Percentiles rank a stretch among this genome's conserved stretches.
phyloP scores from a whole-genome alignment of 2,888 invertebrate genomes.

The Scaptomyza reducta region DNA sequence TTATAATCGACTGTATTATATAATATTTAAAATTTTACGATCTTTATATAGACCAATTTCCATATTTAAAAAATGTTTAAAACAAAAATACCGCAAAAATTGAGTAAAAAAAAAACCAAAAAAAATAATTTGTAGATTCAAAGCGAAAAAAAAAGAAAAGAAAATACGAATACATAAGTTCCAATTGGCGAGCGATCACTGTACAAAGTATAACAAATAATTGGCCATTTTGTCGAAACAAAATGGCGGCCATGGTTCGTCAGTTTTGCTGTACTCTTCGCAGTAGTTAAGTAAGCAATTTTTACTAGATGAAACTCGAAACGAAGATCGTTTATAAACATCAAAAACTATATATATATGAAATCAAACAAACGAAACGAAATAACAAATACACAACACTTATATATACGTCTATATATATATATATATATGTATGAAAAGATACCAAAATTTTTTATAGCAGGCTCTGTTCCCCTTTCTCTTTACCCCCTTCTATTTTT shows the following conservation, averaged over 20 bases:
- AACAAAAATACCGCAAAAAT: no score
- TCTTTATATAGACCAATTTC: slow-evolving; percentile 14
- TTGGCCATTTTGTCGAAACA: not conserved
- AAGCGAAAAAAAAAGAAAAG: not conserved
- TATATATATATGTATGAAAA: slow-evolving; percentile 15
- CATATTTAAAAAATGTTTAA: not conserved
- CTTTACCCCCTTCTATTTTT: slow-evolving; percentile 4
- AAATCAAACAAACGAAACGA: slow-evolving; percentile 24
- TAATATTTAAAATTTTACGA: slow-evolving; percentile 4
- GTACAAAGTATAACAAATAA: slow-evolving; percentile 3
- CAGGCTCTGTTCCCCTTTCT: slow-evolving; percentile 13
- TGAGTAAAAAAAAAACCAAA: not conserved
- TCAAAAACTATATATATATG: slow-evolving; percentile 4
- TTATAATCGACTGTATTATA: slow-evolving; percentile 5
- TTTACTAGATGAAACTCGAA: slow-evolving; percentile 33
- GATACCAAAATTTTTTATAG: slow-evolving; percentile 18
- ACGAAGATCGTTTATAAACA: slow-evolving; percentile 22
- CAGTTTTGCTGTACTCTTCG: slow-evolving; percentile 35
- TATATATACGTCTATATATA: slow-evolving; percentile 15
- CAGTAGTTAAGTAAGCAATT: slow-evolving; percentile 32
- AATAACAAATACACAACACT: slow-evolving; percentile 4
- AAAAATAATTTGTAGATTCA: not conserved
- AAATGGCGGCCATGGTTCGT: not conserved
- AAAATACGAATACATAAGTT: not conserved
- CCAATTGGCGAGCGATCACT: slow-evolving; percentile 5